Percentiles rank a stretch among this genome's conserved stretches.
These are phyloP conservation scores for Euplagia quadripunctaria DNA, from an alignment of 2,888 invertebrate genomes.

Conservation along the genomic window DNA sequence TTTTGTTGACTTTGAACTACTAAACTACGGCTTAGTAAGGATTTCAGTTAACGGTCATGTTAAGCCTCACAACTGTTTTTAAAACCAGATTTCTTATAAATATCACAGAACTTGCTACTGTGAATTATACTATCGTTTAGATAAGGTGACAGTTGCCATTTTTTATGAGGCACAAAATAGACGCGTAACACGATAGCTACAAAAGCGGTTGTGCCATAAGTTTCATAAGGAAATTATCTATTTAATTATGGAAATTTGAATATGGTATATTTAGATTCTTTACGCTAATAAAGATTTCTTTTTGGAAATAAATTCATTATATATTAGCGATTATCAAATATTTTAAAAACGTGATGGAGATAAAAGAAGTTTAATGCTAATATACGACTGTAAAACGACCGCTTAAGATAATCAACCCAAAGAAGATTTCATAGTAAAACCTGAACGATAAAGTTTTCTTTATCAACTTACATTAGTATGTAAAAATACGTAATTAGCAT, in stretches of 20 bases:
- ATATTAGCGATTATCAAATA: conserved; percentile 1
- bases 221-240: conserved; percentile 8
- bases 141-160: conserved; percentile 39
- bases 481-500: background rate
- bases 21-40: background rate
- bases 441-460: background rate
- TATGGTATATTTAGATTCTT: conserved; percentile 17
- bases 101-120: conserved; percentile 34
- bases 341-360: conserved; percentile 9
- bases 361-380: conserved; percentile 2
- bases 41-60: background rate
- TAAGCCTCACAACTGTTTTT: background rate
- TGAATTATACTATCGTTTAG: conserved; percentile 35
- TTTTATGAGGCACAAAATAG: conserved; percentile 20
- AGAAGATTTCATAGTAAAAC: background rate
- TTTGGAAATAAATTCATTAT: conserved; percentile 15
- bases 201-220: background rate
- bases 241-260: conserved; percentile 25
- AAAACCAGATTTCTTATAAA: conserved; percentile 12
- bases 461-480: background rate
- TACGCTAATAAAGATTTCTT: conserved; percentile 13
- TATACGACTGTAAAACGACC: background rate
- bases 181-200: conserved; percentile 16
- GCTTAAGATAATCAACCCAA: background rate
- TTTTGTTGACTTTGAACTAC: background rate